These are phyloP conservation scores for Polydrusus tereticollis DNA, from an alignment of 2,888 invertebrate genomes.

Conservation along the genomic window DNA sequence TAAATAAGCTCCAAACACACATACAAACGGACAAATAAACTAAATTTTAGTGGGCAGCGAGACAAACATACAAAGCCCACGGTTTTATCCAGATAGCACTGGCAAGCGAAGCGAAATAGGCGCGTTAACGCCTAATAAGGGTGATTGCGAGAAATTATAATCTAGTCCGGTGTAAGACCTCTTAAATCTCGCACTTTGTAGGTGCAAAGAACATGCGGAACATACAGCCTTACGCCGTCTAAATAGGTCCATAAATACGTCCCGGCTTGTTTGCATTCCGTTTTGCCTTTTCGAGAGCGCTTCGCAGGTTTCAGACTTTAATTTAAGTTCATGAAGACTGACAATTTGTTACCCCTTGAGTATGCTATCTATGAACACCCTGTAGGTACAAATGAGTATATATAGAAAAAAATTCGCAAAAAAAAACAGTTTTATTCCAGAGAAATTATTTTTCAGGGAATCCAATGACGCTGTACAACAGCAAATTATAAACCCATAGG, in stretches of 20 bases:
- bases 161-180: constrained; percentile 48
- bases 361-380: too few species aligned
- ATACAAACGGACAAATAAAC: neutral
- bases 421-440: too few species aligned
- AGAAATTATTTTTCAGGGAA: too few species aligned
- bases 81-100: constrained; percentile 36
- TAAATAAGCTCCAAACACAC: neutral
- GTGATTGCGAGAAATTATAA: constrained; percentile 49
- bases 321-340: too few species aligned
- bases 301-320: too few species aligned
- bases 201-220: constrained; percentile 46
- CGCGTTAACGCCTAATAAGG: constrained; percentile 44
- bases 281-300: constrained; percentile 31
- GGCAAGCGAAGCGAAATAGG: constrained; percentile 27
- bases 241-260: constrained; percentile 41
- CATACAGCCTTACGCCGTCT: constrained; percentile 28
- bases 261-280: constrained; percentile 34
- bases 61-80: constrained; percentile 37
- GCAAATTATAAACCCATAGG: too few species aligned
- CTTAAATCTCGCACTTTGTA: constrained; percentile 41
- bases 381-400: too few species aligned
- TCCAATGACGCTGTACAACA: too few species aligned
- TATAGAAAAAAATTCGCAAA: too few species aligned
- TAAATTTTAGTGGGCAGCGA: constrained; percentile 9
- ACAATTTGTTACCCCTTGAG: too few species aligned